Evolutionary conservation across 2,797 vertebrate genomes (phyloP), one percentile per base, ranked within the genome.

Genomic region (Xiphophorus birchmanni): DNA sequence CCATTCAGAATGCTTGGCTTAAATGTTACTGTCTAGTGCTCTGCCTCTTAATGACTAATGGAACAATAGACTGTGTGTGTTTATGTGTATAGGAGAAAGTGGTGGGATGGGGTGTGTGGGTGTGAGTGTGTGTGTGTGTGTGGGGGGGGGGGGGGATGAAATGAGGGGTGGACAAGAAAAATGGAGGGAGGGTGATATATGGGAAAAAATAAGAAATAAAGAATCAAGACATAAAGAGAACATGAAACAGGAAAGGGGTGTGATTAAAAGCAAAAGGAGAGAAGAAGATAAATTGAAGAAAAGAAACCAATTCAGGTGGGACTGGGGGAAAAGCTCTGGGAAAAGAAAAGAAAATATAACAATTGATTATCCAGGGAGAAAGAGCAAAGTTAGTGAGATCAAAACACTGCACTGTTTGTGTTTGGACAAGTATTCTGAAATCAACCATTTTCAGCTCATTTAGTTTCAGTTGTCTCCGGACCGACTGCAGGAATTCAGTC

Each of bases 41-140:
- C 78, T 83, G 87, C 82, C 87, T 89, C 85, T 81, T 92, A 92
- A 93, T 93, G 90, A 93, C 85, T 88, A 93, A 94, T 94, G 89
- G 91, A 92, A 88, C 91, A 90, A 85, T 80, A 82, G 83, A 42
- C 13, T 83, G 76, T 52, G 69, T 63, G 84, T 37, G 79, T 58
- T 76, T 65, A 71, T 35, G 69, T 48, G 58, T 17, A 74, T 8
- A 32, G 18, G 40, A 23, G 45, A 45, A 13, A 21, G 4, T 72
- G 23, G 42, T 72, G 69, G 69, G 35, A n/a, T 29, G 21, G 21
- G 1, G 50, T 84, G 76, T 40, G 60, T 56, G 83, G 29, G 79
- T 48, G 83, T 37, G 79, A 47, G 48, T 21, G 48, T 84, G 75
- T 23, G 50, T 21, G 18, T 52, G 50, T 52, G 21, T 23, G 12